Evolutionary conservation across 2,113 vertebrate genomes (phyloP).

Genomic region (Daboia siamensis): DNA sequence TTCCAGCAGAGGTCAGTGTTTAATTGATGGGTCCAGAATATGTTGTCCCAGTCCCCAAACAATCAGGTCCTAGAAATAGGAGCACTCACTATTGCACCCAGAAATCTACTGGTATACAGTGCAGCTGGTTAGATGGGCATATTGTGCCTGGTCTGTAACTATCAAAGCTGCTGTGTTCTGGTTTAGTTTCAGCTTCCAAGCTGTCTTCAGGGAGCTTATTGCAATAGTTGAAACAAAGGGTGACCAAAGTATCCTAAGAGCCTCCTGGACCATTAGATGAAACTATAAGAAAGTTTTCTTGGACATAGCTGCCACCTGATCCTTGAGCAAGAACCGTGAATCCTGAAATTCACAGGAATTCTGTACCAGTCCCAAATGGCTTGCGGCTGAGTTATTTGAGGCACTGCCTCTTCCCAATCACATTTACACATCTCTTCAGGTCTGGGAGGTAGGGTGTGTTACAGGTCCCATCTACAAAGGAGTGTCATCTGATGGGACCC

Average conservation of each 20-base stretch:
- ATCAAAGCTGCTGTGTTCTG: background rate
- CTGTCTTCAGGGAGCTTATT: background rate
- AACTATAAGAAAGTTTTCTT: background rate
- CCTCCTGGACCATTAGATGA: background rate
- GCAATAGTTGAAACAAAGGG: background rate
- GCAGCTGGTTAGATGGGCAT: background rate
- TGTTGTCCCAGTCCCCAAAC: background rate
- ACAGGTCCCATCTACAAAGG: background rate
- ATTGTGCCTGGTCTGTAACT: background rate
- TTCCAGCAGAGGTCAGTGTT: background rate
- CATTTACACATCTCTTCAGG: background rate
- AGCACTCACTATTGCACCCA: background rate
- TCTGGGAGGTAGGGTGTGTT: background rate
- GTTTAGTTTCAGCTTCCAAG: background rate
- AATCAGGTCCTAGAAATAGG: background rate
- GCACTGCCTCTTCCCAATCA: background rate
- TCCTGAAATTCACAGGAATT: background rate
- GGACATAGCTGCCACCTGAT: background rate
- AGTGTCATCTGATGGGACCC: background rate
- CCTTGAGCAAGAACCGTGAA: background rate
- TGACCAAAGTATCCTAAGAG: background rate
- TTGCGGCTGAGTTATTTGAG: background rate
- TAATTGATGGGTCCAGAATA: background rate
- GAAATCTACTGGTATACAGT: background rate
- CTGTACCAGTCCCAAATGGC: background rate